Conservation (phyloP, 2,797 vertebrate genomes). For the Sebastiscus albofasciatus region DNA sequence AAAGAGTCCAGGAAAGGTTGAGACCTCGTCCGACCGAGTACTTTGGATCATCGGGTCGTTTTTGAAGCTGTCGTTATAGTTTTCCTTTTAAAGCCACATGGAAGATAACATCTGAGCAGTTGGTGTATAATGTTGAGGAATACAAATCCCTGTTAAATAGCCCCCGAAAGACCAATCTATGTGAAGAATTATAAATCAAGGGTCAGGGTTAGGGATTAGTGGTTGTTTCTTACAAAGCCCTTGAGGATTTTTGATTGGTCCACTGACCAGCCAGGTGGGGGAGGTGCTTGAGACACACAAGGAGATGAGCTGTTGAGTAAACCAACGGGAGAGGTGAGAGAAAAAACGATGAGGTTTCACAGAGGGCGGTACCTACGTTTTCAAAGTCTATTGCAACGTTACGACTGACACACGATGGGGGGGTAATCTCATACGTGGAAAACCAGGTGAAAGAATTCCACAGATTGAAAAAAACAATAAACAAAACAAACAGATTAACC, state of each 20-base stretch:
- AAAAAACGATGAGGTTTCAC: conserved; percentile 34
- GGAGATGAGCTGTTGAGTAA: conserved; percentile 32
- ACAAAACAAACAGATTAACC: conserved; percentile 34
- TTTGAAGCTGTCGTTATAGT: background rate
- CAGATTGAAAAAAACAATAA: conserved; percentile 17
- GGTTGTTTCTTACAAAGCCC: conserved; percentile 73
- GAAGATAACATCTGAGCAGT: conserved; percentile 7
- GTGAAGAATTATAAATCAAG: conserved; percentile 32
- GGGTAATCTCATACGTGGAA: conserved; percentile 39
- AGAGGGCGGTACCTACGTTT: conserved; percentile 36
- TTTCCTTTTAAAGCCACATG: background rate
- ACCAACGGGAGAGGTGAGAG: conserved; percentile 22
- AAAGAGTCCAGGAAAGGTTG: conserved; percentile 1
- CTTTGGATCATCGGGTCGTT: background rate
- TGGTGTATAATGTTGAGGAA: conserved; percentile 16
- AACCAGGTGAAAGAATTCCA: conserved; percentile 34
- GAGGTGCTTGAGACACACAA: conserved; percentile 58
- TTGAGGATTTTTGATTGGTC: conserved; percentile 74
- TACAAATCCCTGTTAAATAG: conserved; percentile 22
- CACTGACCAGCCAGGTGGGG: conserved; percentile 62
- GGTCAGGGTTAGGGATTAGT: conserved; percentile 46
- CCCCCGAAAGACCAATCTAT: conserved; percentile 18
- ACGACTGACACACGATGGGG: conserved; percentile 24
- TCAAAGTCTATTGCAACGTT: conserved; percentile 45
- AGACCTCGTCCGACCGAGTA: background rate